Conservation (phyloP, 2,113 vertebrate species). For the Muscicapa adusta region DNA sequence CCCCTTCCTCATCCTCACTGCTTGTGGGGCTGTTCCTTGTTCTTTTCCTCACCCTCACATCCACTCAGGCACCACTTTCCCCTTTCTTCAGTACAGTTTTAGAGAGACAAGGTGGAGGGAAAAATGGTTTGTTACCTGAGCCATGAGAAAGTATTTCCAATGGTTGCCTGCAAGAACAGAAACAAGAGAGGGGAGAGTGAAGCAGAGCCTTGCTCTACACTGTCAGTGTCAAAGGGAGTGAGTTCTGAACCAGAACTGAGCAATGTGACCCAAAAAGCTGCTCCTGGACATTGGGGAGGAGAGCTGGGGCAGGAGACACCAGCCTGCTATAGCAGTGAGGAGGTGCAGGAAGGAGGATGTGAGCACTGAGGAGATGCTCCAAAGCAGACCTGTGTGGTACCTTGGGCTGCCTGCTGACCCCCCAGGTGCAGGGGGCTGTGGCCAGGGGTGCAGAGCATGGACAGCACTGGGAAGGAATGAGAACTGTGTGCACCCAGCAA, state of each 20-base stretch:
- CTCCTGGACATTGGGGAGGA: background rate
- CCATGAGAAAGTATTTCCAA: background rate
- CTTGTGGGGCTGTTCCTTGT: fast-evolving
- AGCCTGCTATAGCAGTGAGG: background rate
- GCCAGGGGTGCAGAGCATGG: background rate
- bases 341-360: background rate
- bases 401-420: fast-evolving
- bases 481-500: background rate
- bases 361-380: background rate
- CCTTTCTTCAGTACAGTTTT: fast-evolving
- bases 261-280: background rate
- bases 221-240: background rate
- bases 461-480: fast-evolving
- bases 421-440: background rate
- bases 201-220: background rate
- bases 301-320: background rate
- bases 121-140: no score
- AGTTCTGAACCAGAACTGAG: background rate
- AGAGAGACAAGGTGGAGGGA: background rate
- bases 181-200: background rate
- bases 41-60: background rate
- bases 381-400: fast-evolving
- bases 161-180: background rate
- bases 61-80: background rate
- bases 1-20: background rate